A percentile compares a stretch with the other conserved stretches of the same genome.
These are phyloP conservation scores for Serinus canaria DNA, from an alignment of 2,113 vertebrate species.

Conservation along the genomic window DNA sequence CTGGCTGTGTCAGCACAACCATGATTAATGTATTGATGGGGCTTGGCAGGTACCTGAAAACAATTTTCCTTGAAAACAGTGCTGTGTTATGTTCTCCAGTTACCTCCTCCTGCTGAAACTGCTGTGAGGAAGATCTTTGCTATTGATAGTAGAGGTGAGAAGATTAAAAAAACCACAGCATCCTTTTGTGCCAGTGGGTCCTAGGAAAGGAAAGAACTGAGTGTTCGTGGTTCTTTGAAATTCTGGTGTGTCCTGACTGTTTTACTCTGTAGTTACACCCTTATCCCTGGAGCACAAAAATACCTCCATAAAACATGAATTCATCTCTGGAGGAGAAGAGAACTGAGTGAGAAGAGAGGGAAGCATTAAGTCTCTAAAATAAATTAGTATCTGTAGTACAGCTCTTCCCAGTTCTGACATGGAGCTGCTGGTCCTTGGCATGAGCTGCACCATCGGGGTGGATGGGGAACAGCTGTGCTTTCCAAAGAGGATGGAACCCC, in stretches of 20 bases:
- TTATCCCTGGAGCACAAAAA: background rate
- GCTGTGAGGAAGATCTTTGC: background rate
- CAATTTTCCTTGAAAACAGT: background rate
- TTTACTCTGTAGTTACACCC: background rate
- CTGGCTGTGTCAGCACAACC: background rate
- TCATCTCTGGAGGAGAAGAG: background rate
- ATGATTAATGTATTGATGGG: background rate
- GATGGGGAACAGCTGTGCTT: background rate
- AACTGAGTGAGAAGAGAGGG: background rate
- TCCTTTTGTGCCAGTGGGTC: background rate
- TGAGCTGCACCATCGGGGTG: background rate
- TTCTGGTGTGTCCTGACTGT: background rate
- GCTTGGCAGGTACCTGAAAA: background rate
- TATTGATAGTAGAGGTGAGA: background rate
- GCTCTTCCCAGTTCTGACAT: background rate
- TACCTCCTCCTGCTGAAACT: background rate
- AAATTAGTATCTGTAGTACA: rapidly evolving
- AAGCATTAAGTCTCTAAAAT: background rate
- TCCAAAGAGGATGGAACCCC: background rate
- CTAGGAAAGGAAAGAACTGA: background rate
- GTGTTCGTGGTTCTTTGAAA: background rate
- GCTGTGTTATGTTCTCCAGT: background rate
- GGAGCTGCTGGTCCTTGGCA: background rate
- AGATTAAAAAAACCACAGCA: background rate
- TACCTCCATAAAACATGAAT: background rate